Percentiles rank a stretch among this genome's conserved stretches.
phyloP scores from a whole-genome alignment of 2,888 invertebrate species.

The Choreutis nemorana region DNA sequence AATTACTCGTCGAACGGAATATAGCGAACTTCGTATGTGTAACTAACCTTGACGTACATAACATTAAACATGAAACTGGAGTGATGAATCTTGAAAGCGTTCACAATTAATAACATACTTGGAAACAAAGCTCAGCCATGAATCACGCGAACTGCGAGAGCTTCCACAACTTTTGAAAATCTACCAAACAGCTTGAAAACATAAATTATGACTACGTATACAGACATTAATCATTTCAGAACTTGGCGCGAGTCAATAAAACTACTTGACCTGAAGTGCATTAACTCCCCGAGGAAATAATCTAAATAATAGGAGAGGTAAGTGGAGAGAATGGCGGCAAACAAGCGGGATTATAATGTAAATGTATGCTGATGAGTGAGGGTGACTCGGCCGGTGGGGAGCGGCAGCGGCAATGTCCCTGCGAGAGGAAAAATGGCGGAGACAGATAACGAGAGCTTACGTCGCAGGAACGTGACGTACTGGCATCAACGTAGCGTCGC shows the following conservation, averaged over 20 bases:
- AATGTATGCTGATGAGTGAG: slow-evolving; percentile 34
- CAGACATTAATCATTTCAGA: slow-evolving; percentile 12
- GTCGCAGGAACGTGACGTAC: slow-evolving; percentile 38
- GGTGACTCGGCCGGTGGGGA: too few species aligned
- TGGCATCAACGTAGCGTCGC: too few species aligned
- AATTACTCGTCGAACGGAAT: too few species aligned
- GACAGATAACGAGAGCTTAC: slow-evolving; percentile 42
- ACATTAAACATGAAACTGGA: too few species aligned
- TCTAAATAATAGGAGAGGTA: slow-evolving; percentile 24
- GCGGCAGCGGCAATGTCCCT: too few species aligned
- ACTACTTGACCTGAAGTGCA: slow-evolving; percentile 19
- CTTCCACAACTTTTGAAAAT: slow-evolving; percentile 5
- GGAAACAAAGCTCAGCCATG: not conserved
- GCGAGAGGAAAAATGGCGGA: slow-evolving; percentile 26
- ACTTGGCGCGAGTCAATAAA: slow-evolving; percentile 19
- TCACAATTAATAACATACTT: too few species aligned
- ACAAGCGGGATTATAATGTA: slow-evolving; percentile 48
- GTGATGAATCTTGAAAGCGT: too few species aligned
- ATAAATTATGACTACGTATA: slow-evolving; percentile 6
- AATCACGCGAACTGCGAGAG: slow-evolving; percentile 5
- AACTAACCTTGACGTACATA: too few species aligned
- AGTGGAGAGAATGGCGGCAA: slow-evolving; percentile 19
- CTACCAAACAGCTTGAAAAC: slow-evolving; percentile 6
- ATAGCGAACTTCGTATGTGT: too few species aligned
- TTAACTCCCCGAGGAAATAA: slow-evolving; percentile 10